phyloP scores from a whole-genome alignment of 2,113 vertebrate species.

The Paradisaea rubra region DNA sequence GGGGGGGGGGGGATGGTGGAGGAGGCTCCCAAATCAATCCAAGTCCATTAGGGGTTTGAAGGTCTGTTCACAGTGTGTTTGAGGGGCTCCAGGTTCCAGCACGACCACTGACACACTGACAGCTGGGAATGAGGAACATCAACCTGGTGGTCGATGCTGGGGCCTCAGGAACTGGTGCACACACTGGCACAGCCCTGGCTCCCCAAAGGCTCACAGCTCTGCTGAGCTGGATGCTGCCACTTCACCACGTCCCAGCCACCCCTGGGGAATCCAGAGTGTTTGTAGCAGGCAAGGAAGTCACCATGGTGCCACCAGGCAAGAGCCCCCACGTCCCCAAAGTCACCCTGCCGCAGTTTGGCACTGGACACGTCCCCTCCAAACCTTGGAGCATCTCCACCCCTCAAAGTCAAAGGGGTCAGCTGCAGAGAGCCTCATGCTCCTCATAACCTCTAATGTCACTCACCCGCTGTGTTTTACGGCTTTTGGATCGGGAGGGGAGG shows the following conservation, averaged over 20 bases:
- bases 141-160: rapidly evolving
- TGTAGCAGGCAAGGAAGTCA: background rate
- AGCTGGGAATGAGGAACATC: background rate
- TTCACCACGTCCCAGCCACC: rapidly evolving
- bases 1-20: background rate
- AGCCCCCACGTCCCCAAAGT: rapidly evolving
- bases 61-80: rapidly evolving
- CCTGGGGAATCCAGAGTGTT: background rate
- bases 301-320: background rate
- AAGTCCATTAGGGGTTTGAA: background rate
- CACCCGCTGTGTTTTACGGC: rapidly evolving
- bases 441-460: background rate
- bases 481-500: background rate
- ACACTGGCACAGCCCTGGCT: background rate
- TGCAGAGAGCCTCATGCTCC: background rate
- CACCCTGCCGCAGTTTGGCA: rapidly evolving
- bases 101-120: background rate
- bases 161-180: too few relatives aligned
- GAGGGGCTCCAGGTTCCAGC: background rate
- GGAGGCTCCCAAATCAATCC: background rate
- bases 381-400: background rate
- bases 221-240: background rate
- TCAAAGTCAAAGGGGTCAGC: background rate
- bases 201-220: background rate
- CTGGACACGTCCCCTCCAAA: background rate